A percentile compares a stretch with the other conserved stretches of the same genome.
These are phyloP conservation scores for Alligator sinensis DNA, from an alignment of 2,113 vertebrate species.

Conservation along the genomic window DNA sequence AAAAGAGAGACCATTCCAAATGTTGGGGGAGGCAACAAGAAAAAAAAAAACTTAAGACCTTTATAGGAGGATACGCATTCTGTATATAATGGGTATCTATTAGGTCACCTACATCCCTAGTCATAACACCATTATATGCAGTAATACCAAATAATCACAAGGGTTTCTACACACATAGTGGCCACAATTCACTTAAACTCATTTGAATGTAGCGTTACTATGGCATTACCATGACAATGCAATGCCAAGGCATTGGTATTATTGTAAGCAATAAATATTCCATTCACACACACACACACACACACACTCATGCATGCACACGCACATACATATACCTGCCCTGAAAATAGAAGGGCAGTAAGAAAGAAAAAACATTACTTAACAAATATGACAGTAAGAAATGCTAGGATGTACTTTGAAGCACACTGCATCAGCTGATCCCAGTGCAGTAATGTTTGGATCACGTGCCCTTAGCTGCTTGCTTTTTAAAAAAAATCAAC, in stretches of 20 bases:
- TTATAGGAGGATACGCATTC: background rate
- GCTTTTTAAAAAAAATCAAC: background rate
- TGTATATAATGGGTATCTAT: background rate
- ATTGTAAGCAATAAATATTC: background rate
- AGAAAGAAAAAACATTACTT: background rate
- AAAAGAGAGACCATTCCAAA: background rate
- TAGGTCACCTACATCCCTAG: background rate
- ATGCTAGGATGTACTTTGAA: background rate
- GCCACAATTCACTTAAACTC: background rate
- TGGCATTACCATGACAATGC: rapidly evolving
- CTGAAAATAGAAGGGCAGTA: background rate
- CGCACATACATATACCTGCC: background rate
- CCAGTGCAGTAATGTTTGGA: background rate
- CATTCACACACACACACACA: background rate
- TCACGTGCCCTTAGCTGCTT: background rate
- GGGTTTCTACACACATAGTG: background rate
- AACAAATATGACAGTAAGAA: background rate
- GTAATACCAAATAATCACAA: background rate
- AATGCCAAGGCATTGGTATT: rapidly evolving
- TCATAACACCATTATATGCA: background rate
- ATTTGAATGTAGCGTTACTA: too few species aligned
- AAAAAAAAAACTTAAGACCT: rapidly evolving
- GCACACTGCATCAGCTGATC: conserved; percentile 49
- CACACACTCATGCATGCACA: background rate
- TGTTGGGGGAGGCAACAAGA: background rate